A percentile compares a stretch with the other conserved stretches of the same genome.
Conservation (phyloP, 2,113 vertebrate genomes). For the Brevimyrus niger region DNA sequence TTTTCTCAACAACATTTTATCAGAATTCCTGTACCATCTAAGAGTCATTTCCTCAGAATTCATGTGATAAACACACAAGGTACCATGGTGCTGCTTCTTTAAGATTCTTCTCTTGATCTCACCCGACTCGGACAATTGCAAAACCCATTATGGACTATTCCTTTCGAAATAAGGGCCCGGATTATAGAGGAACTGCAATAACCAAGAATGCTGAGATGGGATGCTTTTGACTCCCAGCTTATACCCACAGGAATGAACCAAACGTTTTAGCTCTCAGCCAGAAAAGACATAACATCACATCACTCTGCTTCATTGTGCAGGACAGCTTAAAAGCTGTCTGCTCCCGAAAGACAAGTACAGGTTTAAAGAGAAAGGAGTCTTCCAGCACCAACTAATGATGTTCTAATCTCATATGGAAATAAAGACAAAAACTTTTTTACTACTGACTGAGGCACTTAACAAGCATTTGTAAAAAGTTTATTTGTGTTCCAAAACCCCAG, state of each 20-base stretch:
- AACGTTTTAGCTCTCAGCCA: not conserved
- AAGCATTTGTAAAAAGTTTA: not conserved
- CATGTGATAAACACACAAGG: not conserved
- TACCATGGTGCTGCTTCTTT: not conserved
- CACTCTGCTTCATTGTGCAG: conserved; percentile 10
- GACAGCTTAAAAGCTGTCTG: conserved; percentile 11
- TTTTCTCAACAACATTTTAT: not conserved
- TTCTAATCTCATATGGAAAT: not conserved
- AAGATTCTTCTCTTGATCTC: not conserved
- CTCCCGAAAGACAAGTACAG: conserved; percentile 9
- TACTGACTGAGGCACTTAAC: not conserved
- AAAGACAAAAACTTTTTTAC: not conserved
- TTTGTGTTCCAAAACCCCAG: not conserved
- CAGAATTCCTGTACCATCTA: not conserved
- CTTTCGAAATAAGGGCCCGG: not conserved
- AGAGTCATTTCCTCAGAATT: not conserved
- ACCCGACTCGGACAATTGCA: not conserved
- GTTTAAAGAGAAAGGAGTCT: not conserved
- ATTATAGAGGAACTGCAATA: not conserved
- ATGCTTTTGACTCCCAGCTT: not conserved
- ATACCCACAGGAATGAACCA: conserved; percentile 10
- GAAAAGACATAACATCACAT: not conserved
- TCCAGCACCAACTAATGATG: not conserved
- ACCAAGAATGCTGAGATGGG: conserved; percentile 13
- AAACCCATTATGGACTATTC: not conserved